Conservation (phyloP, 2,888 invertebrate species). For the Abscondita cerata region DNA sequence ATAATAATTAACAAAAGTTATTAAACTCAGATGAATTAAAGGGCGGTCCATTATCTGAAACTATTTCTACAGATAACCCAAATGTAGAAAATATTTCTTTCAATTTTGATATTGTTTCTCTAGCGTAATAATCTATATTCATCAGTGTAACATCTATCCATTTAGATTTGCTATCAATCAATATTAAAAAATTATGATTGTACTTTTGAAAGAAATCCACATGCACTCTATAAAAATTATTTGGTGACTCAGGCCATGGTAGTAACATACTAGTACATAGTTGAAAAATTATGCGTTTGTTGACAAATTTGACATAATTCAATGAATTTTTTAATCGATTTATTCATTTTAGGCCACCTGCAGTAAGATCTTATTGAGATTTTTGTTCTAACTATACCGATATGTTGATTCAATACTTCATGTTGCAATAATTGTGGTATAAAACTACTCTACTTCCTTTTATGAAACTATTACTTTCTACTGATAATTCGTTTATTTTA, state of each 20-base stretch:
- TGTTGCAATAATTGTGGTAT: slow-evolving; percentile 13
- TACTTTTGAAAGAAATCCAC: slow-evolving; percentile 25
- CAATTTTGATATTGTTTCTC: background rate
- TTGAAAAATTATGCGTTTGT: background rate
- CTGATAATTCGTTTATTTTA: too few species aligned
- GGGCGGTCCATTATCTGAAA: slow-evolving; percentile 7
- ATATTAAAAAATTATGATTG: slow-evolving; percentile 32
- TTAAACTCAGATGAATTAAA: slow-evolving; percentile 2
- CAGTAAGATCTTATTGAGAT: background rate
- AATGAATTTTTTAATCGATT: slow-evolving; percentile 16
- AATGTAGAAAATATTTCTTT: background rate
- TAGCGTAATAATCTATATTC: slow-evolving; percentile 33
- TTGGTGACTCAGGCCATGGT: background rate
- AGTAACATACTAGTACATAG: background rate
- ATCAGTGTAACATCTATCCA: slow-evolving; percentile 41
- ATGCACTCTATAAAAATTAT: slow-evolving; percentile 8
- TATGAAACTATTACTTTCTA: slow-evolving; percentile 7
- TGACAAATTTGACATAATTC: slow-evolving; percentile 14
- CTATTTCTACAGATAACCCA: slow-evolving; percentile 21
- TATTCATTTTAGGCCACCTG: slow-evolving; percentile 9
- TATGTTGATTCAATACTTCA: slow-evolving; percentile 13
- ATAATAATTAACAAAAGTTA: background rate
- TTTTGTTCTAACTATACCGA: slow-evolving; percentile 20
- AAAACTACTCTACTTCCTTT: slow-evolving; percentile 11
- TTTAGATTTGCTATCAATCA: slow-evolving; percentile 37